A percentile compares a stretch with the other conserved stretches of the same genome.
phyloP scores from a whole-genome alignment of 2,113 vertebrate genomes.

The Ailurus styani region DNA sequence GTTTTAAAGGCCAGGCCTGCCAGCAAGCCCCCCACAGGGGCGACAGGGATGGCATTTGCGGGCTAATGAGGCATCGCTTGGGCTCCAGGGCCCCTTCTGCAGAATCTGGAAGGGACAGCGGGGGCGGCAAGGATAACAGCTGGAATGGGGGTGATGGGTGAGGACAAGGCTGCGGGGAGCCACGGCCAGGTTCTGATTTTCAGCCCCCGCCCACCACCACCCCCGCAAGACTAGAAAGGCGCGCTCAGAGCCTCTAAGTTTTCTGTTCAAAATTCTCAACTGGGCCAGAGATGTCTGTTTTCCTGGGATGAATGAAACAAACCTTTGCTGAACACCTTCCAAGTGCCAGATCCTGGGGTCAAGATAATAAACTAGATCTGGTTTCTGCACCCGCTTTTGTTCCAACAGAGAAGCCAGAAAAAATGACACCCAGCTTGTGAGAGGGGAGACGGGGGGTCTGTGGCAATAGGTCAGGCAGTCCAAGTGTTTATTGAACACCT shows the following conservation, averaged over 20 bases:
- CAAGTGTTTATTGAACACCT: neutral
- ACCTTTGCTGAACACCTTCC: neutral
- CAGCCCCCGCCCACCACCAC: neutral
- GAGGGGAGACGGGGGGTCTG: neutral
- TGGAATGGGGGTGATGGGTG: neutral
- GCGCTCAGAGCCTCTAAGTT: neutral
- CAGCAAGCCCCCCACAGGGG: slow-evolving; percentile 47
- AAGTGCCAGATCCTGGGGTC: neutral
- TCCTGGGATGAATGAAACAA: neutral
- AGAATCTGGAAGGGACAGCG: slow-evolving; percentile 10
- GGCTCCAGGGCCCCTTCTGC: slow-evolving; percentile 41
- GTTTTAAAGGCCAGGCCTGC: slow-evolving; percentile 74
- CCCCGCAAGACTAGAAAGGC: neutral
- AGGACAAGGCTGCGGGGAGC: neutral
- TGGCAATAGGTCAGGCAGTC: neutral
- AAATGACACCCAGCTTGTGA: neutral
- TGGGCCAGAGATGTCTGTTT: neutral
- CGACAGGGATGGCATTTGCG: slow-evolving; percentile 57
- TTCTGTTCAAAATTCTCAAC: neutral
- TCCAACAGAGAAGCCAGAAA: neutral
- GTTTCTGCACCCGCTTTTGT: neutral
- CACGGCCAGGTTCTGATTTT: neutral
- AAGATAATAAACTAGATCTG: neutral
- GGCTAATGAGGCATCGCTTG: slow-evolving; percentile 62
- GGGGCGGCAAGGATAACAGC: neutral